Base-by-base conservation (phyloP, 2,888 invertebrate genomes). In the Shargacucullia verbasci region DNA sequence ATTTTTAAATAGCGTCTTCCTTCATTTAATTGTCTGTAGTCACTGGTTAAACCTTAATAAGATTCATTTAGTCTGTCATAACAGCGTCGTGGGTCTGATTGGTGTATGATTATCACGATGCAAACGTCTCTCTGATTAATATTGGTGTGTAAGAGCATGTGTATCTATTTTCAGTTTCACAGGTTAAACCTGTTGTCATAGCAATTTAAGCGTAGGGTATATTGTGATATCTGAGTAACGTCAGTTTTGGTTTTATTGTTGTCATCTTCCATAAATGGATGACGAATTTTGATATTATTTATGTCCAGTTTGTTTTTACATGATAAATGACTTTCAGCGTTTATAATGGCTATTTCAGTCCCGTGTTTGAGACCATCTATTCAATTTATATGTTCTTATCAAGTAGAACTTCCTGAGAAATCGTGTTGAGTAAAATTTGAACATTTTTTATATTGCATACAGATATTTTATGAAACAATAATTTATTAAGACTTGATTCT, bases 1-100 rank as follows among this genome's bases (percentile, higher is more conserved):
- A 40, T 33, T 29, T 53, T 66, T 52, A 37, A 59, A 38, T 13
- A 45, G 14, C 20, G 10, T 13, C 10, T 46, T 49, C 38, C 15
- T 45, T 25, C 12, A 37, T 39, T 37, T 15, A n/a, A 44, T 35
- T 43, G 14, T 27, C 15, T 29, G 37, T 14, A 8, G 27, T 8
- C 35, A 13, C 10, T 20, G 10, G 34, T 14, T 20, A 34, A 34
- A 12, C 4, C n/a, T n/a, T n/a, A n/a, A n/a, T n/a, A n/a, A 31
- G 14, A 9, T 29, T 12, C 27, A 10, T 29, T 14, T 27, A 14
- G 27, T 4, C 29, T 38, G 14, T 13, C 10, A 29, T 41, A 27
- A 41, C 1, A 0, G 2, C 11, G 14, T 34, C 12, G 27, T 35
- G 11, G 0, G 8, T 12, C 13, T 46, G 15, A 34, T 7, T 0